Evolutionary conservation across 2,888 invertebrate species (phyloP), one percentile per base, ranked within the genome.

Genomic region (Griposia aprilina): DNA sequence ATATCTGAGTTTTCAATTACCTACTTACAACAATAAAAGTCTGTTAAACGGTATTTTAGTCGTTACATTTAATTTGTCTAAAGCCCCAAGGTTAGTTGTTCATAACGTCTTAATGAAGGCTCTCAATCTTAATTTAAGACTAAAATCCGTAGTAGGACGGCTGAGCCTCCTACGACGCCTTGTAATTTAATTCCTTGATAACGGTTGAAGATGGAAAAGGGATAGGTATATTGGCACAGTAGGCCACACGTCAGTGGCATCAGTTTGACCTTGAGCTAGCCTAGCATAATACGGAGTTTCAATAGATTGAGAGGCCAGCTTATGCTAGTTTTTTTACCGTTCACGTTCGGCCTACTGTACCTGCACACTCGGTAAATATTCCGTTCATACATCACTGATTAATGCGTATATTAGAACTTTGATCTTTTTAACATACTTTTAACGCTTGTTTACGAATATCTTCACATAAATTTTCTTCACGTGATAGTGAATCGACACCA

Each of bases 61-160:
- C 41, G 13, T 30, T n/a, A 36, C 10, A 67, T 77, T 70, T 36
- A 66, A 78, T 60, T 68, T 45, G 36, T 70, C 15, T 23, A 5
- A 50, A 72, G 59, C 63, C 23, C 23, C 11, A 30, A 60, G 48
- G 41, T 45, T 45, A 57, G 26, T 73, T 73, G 50, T 79, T 73
- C 65, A 55, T 65, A 78, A 59, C 23, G n/a, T 63, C 52, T 57
- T 63, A 78, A 81, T 78, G 15, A 67, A 82, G 41, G 23, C 41
- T 20, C 66, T 67, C 50, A 67, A 77, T 83, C 71, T 83, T 71
- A 78, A 81, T 81, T 83, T 67, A 55, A 68, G 50, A 68, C 71
- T 52, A 20, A 71, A 55, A 80, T 72, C 41, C 55, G 26, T 36
- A 17, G 36, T 26, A 55, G 23, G 59, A 23, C 48, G 30, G 41